These are phyloP conservation scores for Pristionchus exspectatus DNA, from an alignment of 2,888 invertebrate genomes.

Conservation along the genomic window DNA sequence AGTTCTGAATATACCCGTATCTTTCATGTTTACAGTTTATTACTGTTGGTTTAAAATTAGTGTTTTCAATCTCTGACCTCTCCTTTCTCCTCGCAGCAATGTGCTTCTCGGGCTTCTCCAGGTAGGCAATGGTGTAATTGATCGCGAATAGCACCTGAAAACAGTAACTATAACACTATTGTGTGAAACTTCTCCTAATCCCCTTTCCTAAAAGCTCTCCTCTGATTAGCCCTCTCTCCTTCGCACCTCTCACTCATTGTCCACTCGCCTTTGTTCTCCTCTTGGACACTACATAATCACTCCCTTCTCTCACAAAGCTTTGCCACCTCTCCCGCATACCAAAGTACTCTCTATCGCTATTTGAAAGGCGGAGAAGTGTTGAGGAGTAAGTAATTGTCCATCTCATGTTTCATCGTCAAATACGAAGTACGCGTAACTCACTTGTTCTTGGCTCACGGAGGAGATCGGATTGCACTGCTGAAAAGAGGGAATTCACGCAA, in stretches of 20 bases:
- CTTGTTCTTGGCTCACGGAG: constrained; percentile 82
- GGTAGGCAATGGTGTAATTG: constrained; percentile 70
- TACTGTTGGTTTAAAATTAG: background rate
- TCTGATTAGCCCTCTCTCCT: constrained; percentile 49
- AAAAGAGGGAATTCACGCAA: constrained; percentile 24
- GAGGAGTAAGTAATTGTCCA: constrained; percentile 1
- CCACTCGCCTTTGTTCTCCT: constrained; percentile 39
- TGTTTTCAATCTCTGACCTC: background rate
- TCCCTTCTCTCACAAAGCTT: background rate
- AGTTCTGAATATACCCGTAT: background rate
- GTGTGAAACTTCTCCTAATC: background rate
- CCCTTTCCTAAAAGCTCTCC: background rate
- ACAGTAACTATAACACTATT: background rate
- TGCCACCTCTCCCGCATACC: background rate
- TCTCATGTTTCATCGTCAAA: constrained; percentile 26
- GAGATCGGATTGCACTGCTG: constrained; percentile 83
- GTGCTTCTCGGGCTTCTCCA: constrained; percentile 60
- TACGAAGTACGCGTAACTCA: constrained; percentile 64
- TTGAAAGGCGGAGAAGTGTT: background rate
- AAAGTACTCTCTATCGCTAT: background rate
- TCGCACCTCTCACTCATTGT: constrained; percentile 50
- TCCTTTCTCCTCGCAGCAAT: constrained; percentile 2
- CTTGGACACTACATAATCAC: constrained; percentile 36
- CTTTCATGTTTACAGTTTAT: no score
- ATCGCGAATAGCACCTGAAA: constrained; percentile 73